phyloP scores from a whole-genome alignment of 2,797 vertebrate species.

The Acipenser transmontanus region DNA sequence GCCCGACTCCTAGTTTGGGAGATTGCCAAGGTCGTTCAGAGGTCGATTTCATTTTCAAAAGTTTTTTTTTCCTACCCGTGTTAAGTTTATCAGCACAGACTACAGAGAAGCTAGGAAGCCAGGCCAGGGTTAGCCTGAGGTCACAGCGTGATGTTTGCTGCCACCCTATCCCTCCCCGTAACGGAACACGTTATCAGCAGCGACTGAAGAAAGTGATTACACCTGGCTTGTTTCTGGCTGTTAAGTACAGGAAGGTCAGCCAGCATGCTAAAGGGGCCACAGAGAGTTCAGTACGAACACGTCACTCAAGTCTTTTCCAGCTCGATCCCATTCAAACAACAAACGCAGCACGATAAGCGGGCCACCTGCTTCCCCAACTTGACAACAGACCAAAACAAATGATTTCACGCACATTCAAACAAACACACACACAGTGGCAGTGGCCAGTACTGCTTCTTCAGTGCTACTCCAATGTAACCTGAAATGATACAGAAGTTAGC shows the following conservation, averaged over 20 bases:
- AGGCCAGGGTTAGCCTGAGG: conserved; percentile 45
- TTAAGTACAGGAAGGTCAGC: conserved; percentile 60
- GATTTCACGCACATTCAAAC: neutral
- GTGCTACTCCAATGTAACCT: too few species aligned
- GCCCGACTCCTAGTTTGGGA: conserved; percentile 35
- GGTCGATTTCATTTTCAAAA: conserved; percentile 32
- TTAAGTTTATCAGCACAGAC: conserved; percentile 43
- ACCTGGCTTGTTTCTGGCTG: conserved; percentile 64
- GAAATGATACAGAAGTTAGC: too few species aligned
- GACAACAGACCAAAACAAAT: neutral
- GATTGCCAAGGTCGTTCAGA: conserved; percentile 48
- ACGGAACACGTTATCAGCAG: conserved; percentile 43
- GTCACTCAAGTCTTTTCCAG: conserved; percentile 34
- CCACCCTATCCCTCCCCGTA: conserved; percentile 27
- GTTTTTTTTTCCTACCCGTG: neutral
- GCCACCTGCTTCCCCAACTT: neutral
- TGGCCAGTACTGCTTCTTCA: too few species aligned
- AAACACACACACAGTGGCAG: neutral
- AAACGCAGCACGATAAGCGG: neutral
- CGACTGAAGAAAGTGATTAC: conserved; percentile 59
- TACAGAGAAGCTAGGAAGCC: conserved; percentile 46
- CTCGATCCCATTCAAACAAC: neutral
- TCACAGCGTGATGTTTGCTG: conserved; percentile 30
- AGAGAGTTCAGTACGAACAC: conserved; percentile 58
- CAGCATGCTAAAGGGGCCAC: conserved; percentile 56